Evolutionary conservation across 2,113 vertebrate genomes (phyloP), one percentile per base, ranked within the genome.

Genomic region (Oceanites oceanicus): DNA sequence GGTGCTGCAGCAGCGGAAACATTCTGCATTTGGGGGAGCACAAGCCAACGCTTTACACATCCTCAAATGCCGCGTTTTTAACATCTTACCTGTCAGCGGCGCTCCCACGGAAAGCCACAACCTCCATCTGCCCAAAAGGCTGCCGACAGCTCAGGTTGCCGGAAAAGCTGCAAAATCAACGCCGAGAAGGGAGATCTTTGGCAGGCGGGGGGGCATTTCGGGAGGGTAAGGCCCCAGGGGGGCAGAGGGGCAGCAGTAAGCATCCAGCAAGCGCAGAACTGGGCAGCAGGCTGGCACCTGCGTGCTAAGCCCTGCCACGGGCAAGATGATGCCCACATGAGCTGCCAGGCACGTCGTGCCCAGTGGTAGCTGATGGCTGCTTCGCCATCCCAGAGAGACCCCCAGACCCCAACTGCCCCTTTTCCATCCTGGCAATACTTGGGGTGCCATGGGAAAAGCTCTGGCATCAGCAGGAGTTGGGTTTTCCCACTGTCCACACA

Each of bases 221-320:
- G 88, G 47, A 55, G 3, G 19, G 29, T 11, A 13, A 40, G 40
- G 68, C 22, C 49, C 63, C 3, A 0, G 6, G 14, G 14, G 68
- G 19, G 47, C 22, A 30, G 47, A 42, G 32, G 32, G 74, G n/a
- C n/a, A 70, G 50, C 49, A 27, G 34, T 3, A 14, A 55, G 32
- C 0, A 3, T 25, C 63, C 56, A 34, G n/a, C 14, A 50, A 67
- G 30, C 1, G 1, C 15, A 23, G 79, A n/a, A n/a, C 10, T 0
- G 55, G 66, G 84, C 70, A n/a, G 34, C 23, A 21, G 21, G 53
- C 29, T 42, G 71, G 72, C 9, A 20, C 27, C 32, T 25, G 11
- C 0, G 0, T 12, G 40, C 22, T 8, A 22, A 61, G 26, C 15
- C 23, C 45, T 34, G n/a, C 52, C 40, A 14, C 0, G 3, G 27